phyloP scores from a whole-genome alignment of 2,888 invertebrate species.

The Caenorhabditis auriculariae region DNA sequence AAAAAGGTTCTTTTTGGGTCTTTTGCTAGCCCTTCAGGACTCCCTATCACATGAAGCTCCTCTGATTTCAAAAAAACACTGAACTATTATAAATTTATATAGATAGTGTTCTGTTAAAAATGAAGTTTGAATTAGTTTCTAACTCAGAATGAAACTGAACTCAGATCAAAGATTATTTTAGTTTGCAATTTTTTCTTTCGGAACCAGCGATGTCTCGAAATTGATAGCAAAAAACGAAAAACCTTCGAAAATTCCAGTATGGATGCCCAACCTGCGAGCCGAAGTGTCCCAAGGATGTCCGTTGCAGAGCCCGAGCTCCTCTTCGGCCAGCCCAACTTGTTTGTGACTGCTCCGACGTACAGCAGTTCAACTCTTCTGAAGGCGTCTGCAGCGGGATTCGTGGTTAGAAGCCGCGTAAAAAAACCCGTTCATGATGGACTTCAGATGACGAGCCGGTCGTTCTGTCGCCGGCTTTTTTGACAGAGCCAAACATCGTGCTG shows the following conservation, averaged over 20 bases:
- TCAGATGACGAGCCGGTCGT: slow-evolving; percentile 24
- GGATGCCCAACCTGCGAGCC: slow-evolving; percentile 28
- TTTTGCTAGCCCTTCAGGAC: too few relatives aligned
- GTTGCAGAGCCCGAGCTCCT: slow-evolving; percentile 24
- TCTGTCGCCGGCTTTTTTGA: slow-evolving; percentile 27
- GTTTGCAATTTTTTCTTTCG: too few relatives aligned
- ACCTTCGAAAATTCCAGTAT: slow-evolving; percentile 3
- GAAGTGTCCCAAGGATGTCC: slow-evolving; percentile 11
- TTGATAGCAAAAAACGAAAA: too few relatives aligned
- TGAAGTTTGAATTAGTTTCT: too few relatives aligned
- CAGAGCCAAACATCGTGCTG: slow-evolving; percentile 23
- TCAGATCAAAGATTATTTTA: too few relatives aligned
- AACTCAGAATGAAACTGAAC: too few relatives aligned
- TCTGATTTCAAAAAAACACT: too few relatives aligned
- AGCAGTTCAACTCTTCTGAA: slow-evolving; percentile 24
- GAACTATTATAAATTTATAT: too few relatives aligned
- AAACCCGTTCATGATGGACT: background rate
- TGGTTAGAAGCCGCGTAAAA: slow-evolving; percentile 4
- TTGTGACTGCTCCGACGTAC: slow-evolving; percentile 36
- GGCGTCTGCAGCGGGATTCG: slow-evolving; percentile 18
- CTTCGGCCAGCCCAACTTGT: slow-evolving; percentile 12
- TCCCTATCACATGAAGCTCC: too few relatives aligned
- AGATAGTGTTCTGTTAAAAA: too few relatives aligned
- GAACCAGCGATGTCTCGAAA: too few relatives aligned
- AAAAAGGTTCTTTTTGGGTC: too few relatives aligned